Evolutionary conservation across 2,888 invertebrate species (phyloP), one percentile per base, ranked within the genome.

Genomic region (Xestia rhomboidea): DNA sequence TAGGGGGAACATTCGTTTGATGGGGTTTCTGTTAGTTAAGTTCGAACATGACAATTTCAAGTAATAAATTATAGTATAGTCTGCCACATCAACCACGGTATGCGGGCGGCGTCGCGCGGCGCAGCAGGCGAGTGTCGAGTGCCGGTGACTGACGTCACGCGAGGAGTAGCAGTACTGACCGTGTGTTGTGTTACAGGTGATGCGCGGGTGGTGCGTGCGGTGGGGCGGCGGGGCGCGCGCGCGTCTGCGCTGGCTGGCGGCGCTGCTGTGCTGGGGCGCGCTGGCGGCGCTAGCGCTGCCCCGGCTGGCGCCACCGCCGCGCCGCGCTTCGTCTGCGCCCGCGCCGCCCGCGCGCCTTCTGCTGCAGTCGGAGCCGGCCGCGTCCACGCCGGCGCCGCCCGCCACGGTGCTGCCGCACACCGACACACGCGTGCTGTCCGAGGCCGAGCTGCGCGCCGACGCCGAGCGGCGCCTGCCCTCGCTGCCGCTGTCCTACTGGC

Each of bases 401-500:
- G 73, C 81, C 83, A 82, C 82, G 68, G 87, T 85, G 74, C 72
- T 76, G 84, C 93, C 92, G 88, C 89, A 91, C 88, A 90, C 92
- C 27, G 94, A 95, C 92, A 85, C 94, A 81, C 93, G 95, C 88
- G 93, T 93, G 81, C 93, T 94, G 75, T 97, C 97, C 72, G 99
- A 99, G 92, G 98, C 98, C 76, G 97, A 98, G 92, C 96, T 98
- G 85, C 98, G 98, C 72, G 97, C 97, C 77, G 98, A 98, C 91
- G 98, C 98, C 76, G 98, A 98, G 93, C 97, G 97, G 24, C 97
- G 98, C 60, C 97, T 99, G 91, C 99, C 99, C 10, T 99, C 98
- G 87, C 96, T 99, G 62, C 99, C 99, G 7, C 97, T 99, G 68
- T 97, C 98, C 77, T 99, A 98, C 94, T 99, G 99, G 98, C 98